Conservation (phyloP, 2,113 vertebrate genomes). For the Semnornis frantzii region DNA sequence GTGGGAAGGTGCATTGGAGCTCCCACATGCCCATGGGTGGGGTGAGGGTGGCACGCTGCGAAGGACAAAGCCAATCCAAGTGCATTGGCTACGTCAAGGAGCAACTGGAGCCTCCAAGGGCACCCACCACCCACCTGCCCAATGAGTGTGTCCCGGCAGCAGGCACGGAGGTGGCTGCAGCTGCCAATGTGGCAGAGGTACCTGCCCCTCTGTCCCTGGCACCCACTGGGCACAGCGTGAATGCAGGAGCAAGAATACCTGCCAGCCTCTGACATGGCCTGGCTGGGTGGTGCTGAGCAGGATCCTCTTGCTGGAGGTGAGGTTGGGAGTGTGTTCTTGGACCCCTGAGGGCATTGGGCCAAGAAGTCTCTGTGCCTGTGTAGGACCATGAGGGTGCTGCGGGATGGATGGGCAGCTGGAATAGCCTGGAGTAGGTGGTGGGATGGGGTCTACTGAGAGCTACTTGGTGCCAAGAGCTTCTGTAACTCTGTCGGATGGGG, state of each 20-base stretch:
- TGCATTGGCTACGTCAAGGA: neutral
- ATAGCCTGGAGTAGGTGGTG: neutral
- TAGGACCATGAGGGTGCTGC: neutral
- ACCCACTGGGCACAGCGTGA: neutral
- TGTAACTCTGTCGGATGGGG: neutral
- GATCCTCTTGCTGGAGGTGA: neutral
- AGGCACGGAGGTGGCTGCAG: neutral
- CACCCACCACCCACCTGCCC: neutral
- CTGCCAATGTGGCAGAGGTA: no score
- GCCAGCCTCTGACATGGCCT: neutral
- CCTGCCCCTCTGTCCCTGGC: neutral
- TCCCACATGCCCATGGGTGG: neutral
- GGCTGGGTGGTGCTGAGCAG: neutral
- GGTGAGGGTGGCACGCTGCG: neutral
- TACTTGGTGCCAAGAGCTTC: neutral
- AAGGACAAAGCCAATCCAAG: neutral
- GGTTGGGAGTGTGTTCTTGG: accelerated
- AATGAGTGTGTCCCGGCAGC: neutral
- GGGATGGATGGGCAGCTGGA: no score
- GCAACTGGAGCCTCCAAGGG: slow-evolving; percentile 46
- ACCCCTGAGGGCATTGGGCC: accelerated
- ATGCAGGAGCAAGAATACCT: neutral
- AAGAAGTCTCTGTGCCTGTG: accelerated
- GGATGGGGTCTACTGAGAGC: neutral
- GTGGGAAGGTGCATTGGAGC: no score